Evolutionary conservation across 2,113 vertebrate genomes (phyloP).

Genomic region (Drymodes brunneopygia): DNA sequence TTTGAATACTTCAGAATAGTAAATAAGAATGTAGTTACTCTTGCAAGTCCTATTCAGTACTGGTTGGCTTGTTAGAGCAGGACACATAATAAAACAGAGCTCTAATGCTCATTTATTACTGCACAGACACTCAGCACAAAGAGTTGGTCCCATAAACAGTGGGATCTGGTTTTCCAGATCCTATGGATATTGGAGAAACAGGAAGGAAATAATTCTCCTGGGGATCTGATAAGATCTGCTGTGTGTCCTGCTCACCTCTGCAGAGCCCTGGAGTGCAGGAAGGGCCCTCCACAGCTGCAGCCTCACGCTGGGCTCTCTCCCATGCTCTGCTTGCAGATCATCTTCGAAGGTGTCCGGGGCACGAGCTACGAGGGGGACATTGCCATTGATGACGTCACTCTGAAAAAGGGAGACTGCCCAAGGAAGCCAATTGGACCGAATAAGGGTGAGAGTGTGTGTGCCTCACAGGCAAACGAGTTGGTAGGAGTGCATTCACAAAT

Average conservation of each 20-base stretch:
- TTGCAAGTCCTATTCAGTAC: background rate
- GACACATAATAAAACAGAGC: background rate
- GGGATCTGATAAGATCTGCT: background rate
- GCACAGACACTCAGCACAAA: background rate
- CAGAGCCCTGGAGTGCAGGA: background rate
- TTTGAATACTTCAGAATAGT: background rate
- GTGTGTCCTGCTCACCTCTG: background rate
- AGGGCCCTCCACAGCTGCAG: background rate
- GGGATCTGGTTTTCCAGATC: background rate
- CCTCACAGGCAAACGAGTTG: background rate
- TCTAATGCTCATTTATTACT: background rate
- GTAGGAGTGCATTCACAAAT: background rate
- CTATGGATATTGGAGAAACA: background rate
- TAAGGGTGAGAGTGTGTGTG: conserved; percentile 60
- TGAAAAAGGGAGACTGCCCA: conserved; percentile 90
- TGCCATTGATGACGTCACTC: conserved; percentile 91
- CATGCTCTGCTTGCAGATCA: conserved; percentile 77
- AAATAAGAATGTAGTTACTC: background rate
- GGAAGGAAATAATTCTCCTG: background rate
- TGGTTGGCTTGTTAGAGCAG: background rate
- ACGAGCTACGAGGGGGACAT: conserved; percentile 90
- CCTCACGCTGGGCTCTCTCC: background rate
- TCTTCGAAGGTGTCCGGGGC: conserved; percentile 93
- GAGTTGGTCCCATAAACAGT: background rate
- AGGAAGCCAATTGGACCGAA: conserved; percentile 72